Base-by-base conservation (phyloP, 2,113 vertebrate species). In the Entosphenus tridentatus region DNA sequence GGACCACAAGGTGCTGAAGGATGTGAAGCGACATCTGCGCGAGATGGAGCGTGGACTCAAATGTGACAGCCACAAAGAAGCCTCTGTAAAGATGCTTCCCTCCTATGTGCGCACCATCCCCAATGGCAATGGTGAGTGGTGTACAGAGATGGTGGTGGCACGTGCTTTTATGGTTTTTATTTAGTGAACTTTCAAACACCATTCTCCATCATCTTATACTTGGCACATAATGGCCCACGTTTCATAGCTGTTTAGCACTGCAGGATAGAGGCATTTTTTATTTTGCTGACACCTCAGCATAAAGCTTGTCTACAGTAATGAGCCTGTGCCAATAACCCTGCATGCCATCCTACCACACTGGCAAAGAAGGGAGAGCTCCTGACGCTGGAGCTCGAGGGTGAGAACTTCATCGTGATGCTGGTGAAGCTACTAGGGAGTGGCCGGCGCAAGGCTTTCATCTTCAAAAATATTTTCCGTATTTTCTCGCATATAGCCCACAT, bases 331-430 rank as follows among this genome's bases (percentile, higher is more conserved):
- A 21, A 21, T 21, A 21, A 21, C 21, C 21, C 21, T 21, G 21
- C 21, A 21, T 21, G 17, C 9, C 56, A 58, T 74, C 21, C 21
- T 71, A 68, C 12, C 56, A 62, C 2, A 77, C 81, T 56, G 13
- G 57, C 78, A 97, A 91, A 96, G 70, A 84, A 83, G 13, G 93
- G 91, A 0, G 87, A 96, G 73, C 96, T 90, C 80, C 78, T 98
- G 18, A 87, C 86, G 17, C 79, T 98, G 79, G 93, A 98, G 74
- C 83, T 98, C 0, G 93, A 91, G 1, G 93, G 91, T 1, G 90
- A 90, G 2, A 96, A 86, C 68, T 98, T 98, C 82, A 83, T 90
- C 0, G 93, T 98, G 75, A 78, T 98, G 69, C 79, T 98, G 72
- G 90, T 96, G 57, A 39, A 39, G 39, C 39, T 39, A 7, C 39